A percentile compares a stretch with the other conserved stretches of the same genome.
These are phyloP conservation scores for Tenodera sinensis DNA, from an alignment of 2,888 invertebrate genomes.

Conservation along the genomic window DNA sequence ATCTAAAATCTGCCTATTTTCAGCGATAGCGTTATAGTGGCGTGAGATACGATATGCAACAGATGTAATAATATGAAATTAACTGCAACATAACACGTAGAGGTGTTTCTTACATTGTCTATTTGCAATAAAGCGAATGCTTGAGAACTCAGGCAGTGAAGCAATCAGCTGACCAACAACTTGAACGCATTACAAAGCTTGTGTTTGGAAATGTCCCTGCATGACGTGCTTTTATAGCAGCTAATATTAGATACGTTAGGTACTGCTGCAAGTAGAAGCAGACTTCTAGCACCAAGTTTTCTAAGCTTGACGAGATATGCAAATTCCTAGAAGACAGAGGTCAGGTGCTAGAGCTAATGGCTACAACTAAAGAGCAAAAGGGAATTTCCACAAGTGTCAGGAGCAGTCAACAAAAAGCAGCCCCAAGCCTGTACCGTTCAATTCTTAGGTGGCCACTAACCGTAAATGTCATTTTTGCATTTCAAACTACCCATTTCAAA, in stretches of 20 bases:
- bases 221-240: not conserved
- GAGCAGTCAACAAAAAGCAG: not conserved
- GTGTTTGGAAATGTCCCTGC: not conserved
- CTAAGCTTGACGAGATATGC: not conserved
- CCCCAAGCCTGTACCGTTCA: not conserved
- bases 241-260: not conserved
- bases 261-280: not conserved
- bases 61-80: not conserved
- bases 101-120: not conserved
- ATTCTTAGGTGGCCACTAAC: no score
- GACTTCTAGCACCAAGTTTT: not conserved
- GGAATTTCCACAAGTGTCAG: not conserved
- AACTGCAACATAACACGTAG: not conserved
- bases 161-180: no score
- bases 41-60: no score
- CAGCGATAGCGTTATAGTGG: not conserved
- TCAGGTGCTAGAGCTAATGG: not conserved
- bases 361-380: not conserved
- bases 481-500: no score
- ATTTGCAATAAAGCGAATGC: not conserved
- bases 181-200: not conserved
- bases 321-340: not conserved
- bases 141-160: not conserved
- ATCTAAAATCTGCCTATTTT: not conserved
- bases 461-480: no score